Conservation (phyloP, 1,140 invertebrate species). For the Meloidogyne hapla region DNA sequence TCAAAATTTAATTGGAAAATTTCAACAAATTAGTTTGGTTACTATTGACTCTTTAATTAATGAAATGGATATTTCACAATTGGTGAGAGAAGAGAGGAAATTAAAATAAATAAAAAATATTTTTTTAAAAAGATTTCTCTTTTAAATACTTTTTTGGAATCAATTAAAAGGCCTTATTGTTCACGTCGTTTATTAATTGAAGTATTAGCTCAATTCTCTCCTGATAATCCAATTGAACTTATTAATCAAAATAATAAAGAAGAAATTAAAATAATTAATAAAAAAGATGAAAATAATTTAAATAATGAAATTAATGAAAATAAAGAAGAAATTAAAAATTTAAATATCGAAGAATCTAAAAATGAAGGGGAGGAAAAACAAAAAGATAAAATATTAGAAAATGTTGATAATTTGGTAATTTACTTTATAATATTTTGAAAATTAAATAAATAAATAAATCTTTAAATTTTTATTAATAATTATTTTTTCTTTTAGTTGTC, state of each 20-base stretch:
- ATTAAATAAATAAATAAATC: too few relatives aligned
- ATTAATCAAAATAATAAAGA: too few relatives aligned
- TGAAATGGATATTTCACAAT: conserved; percentile 41
- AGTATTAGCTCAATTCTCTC: conserved; percentile 47
- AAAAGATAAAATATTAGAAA: too few relatives aligned
- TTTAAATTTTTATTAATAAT: background rate
- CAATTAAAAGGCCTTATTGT: conserved; percentile 43
- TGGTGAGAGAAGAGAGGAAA: too few relatives aligned
- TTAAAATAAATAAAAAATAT: conserved; percentile 32
- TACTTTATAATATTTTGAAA: too few relatives aligned
- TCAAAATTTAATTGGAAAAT: conserved; percentile 35
- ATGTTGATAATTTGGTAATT: too few relatives aligned
- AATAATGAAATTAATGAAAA: background rate
- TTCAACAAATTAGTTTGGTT: conserved; percentile 35
- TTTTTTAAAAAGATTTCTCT: conserved; percentile 41
- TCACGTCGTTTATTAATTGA: conserved; percentile 36
- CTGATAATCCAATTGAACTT: conserved; percentile 29
- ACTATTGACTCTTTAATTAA: conserved; percentile 34
- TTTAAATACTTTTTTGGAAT: conserved; percentile 45
- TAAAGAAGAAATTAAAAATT: background rate
- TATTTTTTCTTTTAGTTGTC: background rate
- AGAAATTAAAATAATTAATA: too few relatives aligned
- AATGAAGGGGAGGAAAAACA: too few relatives aligned
- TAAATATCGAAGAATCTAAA: too few relatives aligned
- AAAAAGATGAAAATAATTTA: too few relatives aligned